phyloP scores from a whole-genome alignment of 2,797 vertebrate genomes.

The Lagodon rhomboides region DNA sequence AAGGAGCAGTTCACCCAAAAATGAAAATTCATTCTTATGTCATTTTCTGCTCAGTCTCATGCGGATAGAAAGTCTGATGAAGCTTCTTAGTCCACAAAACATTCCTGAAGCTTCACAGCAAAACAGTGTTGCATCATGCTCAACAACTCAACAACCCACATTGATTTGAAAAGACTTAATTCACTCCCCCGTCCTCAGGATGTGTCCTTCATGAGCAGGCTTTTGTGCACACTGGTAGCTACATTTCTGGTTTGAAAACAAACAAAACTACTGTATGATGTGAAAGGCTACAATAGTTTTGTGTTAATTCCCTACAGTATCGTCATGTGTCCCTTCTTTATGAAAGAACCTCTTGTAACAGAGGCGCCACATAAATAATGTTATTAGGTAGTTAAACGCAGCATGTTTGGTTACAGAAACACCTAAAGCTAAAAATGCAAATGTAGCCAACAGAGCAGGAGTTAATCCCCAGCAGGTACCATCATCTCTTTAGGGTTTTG shows the following conservation, averaged over 20 bases:
- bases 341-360: neutral
- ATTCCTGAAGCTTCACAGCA: too few relatives aligned
- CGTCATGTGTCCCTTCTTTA: neutral
- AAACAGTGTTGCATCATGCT: too few relatives aligned
- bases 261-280: neutral
- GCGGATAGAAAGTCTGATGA: too few relatives aligned
- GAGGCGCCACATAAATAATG: conserved; percentile 1
- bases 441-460: neutral
- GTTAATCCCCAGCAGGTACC: neutral
- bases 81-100: too few relatives aligned
- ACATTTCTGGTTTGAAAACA: neutral
- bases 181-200: too few relatives aligned
- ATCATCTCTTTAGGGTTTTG: neutral
- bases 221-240: too few relatives aligned
- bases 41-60: too few relatives aligned
- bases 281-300: neutral
- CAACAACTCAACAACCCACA: too few relatives aligned
- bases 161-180: too few relatives aligned
- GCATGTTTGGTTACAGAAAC: neutral
- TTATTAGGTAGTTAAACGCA: neutral
- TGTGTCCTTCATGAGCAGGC: too few relatives aligned
- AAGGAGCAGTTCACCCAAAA: too few relatives aligned
- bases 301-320: neutral
- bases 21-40: too few relatives aligned
- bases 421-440: neutral